These are phyloP conservation scores for Drosophila prostipennis DNA, from an alignment of 2,888 invertebrate genomes.

Conservation along the genomic window DNA sequence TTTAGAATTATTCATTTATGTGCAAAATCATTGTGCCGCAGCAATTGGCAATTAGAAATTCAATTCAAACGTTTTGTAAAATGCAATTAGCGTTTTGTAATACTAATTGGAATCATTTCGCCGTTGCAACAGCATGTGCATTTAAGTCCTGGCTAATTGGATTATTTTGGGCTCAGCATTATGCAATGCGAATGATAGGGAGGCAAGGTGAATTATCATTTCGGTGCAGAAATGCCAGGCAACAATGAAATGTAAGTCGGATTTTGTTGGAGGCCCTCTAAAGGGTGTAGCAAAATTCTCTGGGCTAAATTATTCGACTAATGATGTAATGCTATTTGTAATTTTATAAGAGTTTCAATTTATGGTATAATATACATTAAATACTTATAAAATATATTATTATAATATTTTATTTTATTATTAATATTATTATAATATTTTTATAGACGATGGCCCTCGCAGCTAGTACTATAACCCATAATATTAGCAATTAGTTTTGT, in stretches of 20 bases:
- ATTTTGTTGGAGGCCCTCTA: neutral
- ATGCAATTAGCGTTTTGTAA: slow-evolving; percentile 65
- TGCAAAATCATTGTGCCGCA: slow-evolving; percentile 46
- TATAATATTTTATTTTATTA: too few species aligned
- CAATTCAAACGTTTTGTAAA: slow-evolving; percentile 68
- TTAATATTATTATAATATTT: too few species aligned
- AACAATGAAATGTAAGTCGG: slow-evolving; percentile 13
- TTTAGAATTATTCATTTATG: slow-evolving; percentile 52
- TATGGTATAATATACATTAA: too few species aligned
- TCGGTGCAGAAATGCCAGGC: slow-evolving; percentile 1
- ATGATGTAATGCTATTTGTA: too few species aligned
- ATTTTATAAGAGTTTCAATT: too few species aligned
- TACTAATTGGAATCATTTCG: slow-evolving; percentile 56
- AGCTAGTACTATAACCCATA: too few species aligned
- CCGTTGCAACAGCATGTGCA: slow-evolving; percentile 27
- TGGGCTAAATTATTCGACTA: neutral
- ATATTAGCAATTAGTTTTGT: too few species aligned
- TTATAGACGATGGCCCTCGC: too few species aligned
- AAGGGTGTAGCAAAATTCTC: neutral
- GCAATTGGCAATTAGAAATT: slow-evolving; percentile 67
- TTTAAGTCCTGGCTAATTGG: slow-evolving; percentile 52
- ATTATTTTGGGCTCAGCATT: slow-evolving; percentile 30
- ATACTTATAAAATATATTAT: too few species aligned
- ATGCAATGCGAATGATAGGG: slow-evolving; percentile 13
- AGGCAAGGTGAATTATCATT: slow-evolving; percentile 5